Percentiles rank a stretch among this genome's conserved stretches.
Evolutionary conservation across 2,797 vertebrate genomes (phyloP).

Genomic region (Falco naumanni): DNA sequence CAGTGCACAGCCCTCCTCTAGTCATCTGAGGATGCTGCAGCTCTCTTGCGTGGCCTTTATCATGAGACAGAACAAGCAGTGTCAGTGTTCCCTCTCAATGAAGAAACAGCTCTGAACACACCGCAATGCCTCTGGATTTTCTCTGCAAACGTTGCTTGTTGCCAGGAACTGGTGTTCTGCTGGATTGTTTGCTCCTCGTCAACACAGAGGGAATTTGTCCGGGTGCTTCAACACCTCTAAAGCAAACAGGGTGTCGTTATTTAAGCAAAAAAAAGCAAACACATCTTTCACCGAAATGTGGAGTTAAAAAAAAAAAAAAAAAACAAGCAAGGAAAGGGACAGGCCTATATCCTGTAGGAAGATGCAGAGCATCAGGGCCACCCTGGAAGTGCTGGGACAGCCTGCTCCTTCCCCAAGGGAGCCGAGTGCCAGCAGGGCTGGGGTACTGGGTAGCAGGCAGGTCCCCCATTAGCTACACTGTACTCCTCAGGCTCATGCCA

Average conservation of each 20-base stretch:
- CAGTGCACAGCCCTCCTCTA: neutral
- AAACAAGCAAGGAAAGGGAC: neutral
- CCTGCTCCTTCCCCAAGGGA: fast-evolving
- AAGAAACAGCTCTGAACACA: neutral
- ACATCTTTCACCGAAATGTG: neutral
- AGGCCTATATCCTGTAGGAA: fast-evolving
- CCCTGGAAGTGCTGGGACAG: neutral
- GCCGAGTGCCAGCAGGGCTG: neutral
- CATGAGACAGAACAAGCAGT: neutral
- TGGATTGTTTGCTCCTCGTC: constrained; percentile 38
- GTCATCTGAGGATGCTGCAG: neutral
- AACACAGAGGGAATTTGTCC: neutral
- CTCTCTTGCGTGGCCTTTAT: neutral
- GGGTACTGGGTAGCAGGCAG: fast-evolving
- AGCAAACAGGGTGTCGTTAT: neutral
- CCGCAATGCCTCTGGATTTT: neutral
- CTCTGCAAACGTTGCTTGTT: neutral
- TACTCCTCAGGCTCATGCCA: fast-evolving
- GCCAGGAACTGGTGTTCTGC: neutral
- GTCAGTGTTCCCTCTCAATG: neutral
- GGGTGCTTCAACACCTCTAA: neutral
- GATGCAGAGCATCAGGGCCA: neutral
- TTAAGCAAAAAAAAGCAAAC: constrained; percentile 35
- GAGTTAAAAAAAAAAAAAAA: neutral
- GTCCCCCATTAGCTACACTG: fast-evolving